Evolutionary conservation across 2,797 vertebrate species (phyloP), one percentile per base, ranked within the genome.

Genomic region (Leptatherina wallacei): DNA sequence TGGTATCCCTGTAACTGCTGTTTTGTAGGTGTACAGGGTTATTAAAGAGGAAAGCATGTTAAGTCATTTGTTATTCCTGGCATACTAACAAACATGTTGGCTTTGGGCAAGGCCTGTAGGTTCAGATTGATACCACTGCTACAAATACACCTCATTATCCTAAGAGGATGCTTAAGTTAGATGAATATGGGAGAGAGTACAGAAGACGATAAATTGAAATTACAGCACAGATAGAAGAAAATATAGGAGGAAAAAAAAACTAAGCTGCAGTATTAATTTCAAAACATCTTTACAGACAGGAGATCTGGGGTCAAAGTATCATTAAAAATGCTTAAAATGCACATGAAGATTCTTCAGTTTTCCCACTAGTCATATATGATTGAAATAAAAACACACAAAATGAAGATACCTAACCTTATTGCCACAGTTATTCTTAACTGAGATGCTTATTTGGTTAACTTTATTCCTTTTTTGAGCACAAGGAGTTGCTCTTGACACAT

Each of bases 101-200:
- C 87, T 88, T 82, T 76, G 71, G 75, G 87, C 75, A 71, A 71
- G 70, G 78, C 90, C 88, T 77, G 71, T 65, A 86, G 86, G 64
- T 85, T 87, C 75, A 89, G 87, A 91, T 89, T 88, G 88, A 90
- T 91, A 87, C 79, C 69, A 66, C 81, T 79, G 83, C 84, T 85
- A 82, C 77, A 84, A 85, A 76, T 88, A 80, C 84, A 87, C 85
- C 87, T 94, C 91, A 92, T 94, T 93, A 93, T 89, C 71, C 69
- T 90, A 91, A 93, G 81, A 91, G 85, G 85, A 83, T 79, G 84
- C 73, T 90, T 84, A 89, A 75, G 66, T 86, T 58, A 91, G 77
- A 86, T 69, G 56, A 77, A 85, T 85, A 60, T 79, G 10, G 67
- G 61, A 33, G 33, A 73, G 36, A 54, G 47, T 24, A 58, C 32